Evolutionary conservation across 2,797 vertebrate species (phyloP).

Genomic region (Astyanax mexicanus): DNA sequence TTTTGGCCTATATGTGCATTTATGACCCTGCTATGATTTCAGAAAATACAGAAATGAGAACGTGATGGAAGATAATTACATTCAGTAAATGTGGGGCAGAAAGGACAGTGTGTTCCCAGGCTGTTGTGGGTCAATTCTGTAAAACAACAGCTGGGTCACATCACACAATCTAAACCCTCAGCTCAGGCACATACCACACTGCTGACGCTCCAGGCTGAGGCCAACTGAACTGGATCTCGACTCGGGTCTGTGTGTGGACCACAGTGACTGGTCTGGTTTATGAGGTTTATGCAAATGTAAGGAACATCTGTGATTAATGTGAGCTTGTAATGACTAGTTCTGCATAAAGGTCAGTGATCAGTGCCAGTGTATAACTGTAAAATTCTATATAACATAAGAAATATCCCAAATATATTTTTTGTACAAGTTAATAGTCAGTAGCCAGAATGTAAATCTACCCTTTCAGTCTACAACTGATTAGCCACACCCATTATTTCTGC

Average conservation of each 20-base stretch:
- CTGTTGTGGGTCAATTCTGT: conserved; percentile 27
- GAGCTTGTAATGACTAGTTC: not conserved
- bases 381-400: too few relatives aligned
- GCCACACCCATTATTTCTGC: too few relatives aligned
- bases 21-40: too few relatives aligned
- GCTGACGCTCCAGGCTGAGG: conserved; percentile 3
- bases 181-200: not conserved
- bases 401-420: too few relatives aligned
- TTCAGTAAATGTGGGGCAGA: not conserved
- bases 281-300: not conserved
- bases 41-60: too few relatives aligned
- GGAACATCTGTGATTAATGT: not conserved
- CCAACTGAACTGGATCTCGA: not conserved
- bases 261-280: not conserved
- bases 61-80: too few relatives aligned
- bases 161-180: conserved; percentile 31
- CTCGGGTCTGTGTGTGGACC: not conserved
- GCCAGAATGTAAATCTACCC: too few relatives aligned
- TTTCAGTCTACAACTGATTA: too few relatives aligned
- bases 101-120: conserved; percentile 33
- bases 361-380: too few relatives aligned
- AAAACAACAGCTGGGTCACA: conserved; percentile 43
- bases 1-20: too few relatives aligned
- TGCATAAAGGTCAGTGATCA: not conserved
- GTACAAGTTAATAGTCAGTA: too few relatives aligned